phyloP scores from a whole-genome alignment of 2,113 vertebrate species.

The Ameiurus melas region DNA sequence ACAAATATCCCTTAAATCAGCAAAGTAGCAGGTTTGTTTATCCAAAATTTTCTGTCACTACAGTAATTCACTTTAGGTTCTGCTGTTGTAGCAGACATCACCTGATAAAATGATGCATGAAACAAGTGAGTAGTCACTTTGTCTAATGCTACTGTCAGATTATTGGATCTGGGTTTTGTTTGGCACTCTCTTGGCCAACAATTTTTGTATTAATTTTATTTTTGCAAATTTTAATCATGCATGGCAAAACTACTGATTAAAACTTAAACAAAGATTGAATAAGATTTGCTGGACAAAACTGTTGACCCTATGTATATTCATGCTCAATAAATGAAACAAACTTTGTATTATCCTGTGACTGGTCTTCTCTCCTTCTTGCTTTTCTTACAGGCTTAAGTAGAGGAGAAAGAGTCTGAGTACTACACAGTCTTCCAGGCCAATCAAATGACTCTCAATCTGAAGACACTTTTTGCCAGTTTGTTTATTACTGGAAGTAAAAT shows the following conservation, averaged over 20 bases:
- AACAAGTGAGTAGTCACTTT: background rate
- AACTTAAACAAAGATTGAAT: background rate
- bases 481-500: background rate
- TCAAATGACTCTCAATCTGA: background rate
- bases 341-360: background rate
- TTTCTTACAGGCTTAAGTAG: background rate
- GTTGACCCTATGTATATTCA: no score
- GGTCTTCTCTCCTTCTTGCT: background rate
- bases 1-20: background rate
- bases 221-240: background rate
- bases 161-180: background rate
- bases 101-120: background rate
- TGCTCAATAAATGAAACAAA: background rate
- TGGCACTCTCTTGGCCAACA: background rate
- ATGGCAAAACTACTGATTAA: background rate
- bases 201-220: background rate
- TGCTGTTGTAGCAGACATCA: background rate
- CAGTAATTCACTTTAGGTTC: background rate
- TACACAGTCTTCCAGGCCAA: background rate
- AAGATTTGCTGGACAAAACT: background rate
- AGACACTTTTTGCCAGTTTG: background rate
- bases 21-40: background rate
- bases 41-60: background rate
- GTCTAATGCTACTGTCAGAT: background rate
- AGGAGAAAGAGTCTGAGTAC: background rate